These are phyloP conservation scores for Ovis canadensis DNA, from an alignment of 2,113 vertebrate genomes.

Conservation along the genomic window DNA sequence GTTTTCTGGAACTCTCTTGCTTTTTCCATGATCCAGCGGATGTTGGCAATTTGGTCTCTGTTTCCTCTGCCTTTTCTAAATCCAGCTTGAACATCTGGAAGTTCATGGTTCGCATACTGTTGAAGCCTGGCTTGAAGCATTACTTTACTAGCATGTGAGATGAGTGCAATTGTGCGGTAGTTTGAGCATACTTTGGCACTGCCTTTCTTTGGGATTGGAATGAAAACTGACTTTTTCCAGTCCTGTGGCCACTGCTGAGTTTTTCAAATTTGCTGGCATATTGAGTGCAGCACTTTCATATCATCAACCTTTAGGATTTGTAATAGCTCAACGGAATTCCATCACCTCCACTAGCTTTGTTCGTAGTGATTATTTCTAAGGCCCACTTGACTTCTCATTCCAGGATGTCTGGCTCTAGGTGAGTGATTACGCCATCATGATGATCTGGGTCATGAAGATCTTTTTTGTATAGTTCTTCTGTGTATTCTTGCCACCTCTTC, in stretches of 20 bases:
- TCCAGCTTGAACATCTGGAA: background rate
- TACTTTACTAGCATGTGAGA: rapidly evolving
- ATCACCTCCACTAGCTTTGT: background rate
- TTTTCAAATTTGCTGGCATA: background rate
- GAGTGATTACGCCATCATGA: background rate
- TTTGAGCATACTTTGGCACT: background rate
- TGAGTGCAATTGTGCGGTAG: background rate
- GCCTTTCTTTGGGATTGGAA: background rate
- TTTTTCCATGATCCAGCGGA: rapidly evolving
- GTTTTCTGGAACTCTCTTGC: background rate
- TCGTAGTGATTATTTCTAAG: background rate
- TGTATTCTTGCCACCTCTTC: background rate
- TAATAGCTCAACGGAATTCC: background rate
- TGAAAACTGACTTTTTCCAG: background rate
- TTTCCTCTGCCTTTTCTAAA: background rate
- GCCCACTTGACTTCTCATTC: background rate
- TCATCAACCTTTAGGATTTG: background rate
- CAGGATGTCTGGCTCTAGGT: background rate
- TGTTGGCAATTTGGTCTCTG: background rate
- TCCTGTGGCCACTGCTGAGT: background rate
- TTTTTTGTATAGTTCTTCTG: background rate
- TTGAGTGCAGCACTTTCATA: background rate
- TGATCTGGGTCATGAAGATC: background rate
- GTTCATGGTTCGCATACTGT: rapidly evolving
- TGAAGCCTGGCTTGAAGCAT: background rate